Conservation (phyloP, 2,888 invertebrate species). For the Alloscopus bannaensis region DNA sequence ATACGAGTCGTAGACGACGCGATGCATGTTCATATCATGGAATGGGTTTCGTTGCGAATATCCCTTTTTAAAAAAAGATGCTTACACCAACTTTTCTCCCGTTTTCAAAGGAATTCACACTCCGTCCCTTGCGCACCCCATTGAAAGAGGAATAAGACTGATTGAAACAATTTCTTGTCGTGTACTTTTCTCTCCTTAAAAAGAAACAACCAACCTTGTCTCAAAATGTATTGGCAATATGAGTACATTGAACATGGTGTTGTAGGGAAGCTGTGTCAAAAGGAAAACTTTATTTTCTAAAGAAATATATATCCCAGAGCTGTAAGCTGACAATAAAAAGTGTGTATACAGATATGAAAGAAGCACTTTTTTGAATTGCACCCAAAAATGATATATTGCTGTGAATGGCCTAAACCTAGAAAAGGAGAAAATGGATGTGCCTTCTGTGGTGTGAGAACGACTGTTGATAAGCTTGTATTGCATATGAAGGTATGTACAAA, state of each 20-base stretch:
- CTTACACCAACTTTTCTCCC: constrained; percentile 21
- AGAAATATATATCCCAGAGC: no score
- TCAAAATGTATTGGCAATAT: background rate
- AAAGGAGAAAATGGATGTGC: background rate
- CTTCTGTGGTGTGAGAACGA: background rate
- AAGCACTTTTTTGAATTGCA: no score
- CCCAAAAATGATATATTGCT: no score
- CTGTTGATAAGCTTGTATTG: background rate
- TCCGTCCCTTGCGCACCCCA: background rate
- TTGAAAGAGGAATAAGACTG: background rate
- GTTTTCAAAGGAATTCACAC: background rate
- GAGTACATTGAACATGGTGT: background rate
- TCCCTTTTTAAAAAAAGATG: background rate
- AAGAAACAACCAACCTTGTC: constrained; percentile 1
- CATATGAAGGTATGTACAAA: background rate
- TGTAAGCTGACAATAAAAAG: constrained; percentile 2
- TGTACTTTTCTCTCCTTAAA: background rate
- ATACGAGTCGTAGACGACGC: background rate
- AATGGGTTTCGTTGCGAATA: background rate
- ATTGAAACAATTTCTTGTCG: constrained; percentile 45
- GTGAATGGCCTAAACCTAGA: no score
- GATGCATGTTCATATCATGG: background rate
- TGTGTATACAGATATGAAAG: no score
- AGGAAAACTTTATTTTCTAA: background rate
- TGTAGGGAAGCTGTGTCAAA: no score